phyloP scores from a whole-genome alignment of 1,140 invertebrate genomes.

The Homalodisca vitripennis region DNA sequence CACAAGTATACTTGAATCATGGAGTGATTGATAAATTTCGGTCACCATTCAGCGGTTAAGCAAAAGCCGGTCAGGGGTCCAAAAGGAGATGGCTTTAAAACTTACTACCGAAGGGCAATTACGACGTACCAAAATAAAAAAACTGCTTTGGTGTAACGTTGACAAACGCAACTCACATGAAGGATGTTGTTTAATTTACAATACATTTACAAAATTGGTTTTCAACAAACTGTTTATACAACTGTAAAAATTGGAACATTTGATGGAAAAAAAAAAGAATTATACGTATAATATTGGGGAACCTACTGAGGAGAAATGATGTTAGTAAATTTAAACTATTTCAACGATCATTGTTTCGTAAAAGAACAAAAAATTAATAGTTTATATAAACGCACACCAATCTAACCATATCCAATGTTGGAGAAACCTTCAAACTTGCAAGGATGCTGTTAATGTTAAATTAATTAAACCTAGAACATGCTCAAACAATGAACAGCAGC shows the following conservation, averaged over 20 bases:
- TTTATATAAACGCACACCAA: no score
- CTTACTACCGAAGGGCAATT: slow-evolving; percentile 1
- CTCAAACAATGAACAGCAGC: not conserved
- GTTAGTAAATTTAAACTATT: not conserved
- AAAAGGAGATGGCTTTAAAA: slow-evolving; percentile 4
- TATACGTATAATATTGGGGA: not conserved
- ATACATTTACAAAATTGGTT: not conserved
- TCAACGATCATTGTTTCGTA: no score
- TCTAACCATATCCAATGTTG: no score
- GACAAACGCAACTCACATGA: not conserved
- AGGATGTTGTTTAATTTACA: slow-evolving; percentile 1
- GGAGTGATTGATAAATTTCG: slow-evolving; percentile 14
- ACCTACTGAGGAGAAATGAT: not conserved
- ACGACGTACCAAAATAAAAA: not conserved
- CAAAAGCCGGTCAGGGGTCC: not conserved
- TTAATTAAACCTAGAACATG: not conserved
- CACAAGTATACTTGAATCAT: not conserved
- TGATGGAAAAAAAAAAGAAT: not conserved
- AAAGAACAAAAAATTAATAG: no score
- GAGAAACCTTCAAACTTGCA: no score
- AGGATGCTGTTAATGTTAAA: slow-evolving; percentile 7
- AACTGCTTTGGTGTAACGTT: slow-evolving; percentile 2
- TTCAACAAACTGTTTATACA: not conserved
- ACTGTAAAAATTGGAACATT: not conserved
- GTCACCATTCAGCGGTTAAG: not conserved